Conservation (phyloP, 2,888 invertebrate genomes). For the Orthosia gracilis region DNA sequence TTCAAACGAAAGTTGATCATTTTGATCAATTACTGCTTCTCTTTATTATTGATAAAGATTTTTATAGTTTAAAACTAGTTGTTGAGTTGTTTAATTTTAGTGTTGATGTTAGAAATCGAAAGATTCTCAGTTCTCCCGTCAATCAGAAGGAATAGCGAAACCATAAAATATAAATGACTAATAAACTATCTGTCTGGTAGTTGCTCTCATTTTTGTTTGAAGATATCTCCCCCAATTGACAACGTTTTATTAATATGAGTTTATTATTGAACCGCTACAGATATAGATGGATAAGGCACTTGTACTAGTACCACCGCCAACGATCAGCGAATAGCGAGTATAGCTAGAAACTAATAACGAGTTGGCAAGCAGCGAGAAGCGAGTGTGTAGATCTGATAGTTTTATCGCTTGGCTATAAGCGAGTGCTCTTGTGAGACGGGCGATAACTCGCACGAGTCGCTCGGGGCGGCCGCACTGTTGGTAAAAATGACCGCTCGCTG, state of each 20-base stretch:
- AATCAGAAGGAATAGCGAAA: background rate
- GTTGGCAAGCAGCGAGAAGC: too few species aligned
- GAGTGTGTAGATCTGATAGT: too few species aligned
- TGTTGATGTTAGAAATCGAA: conserved; percentile 1
- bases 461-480: too few species aligned
- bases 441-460: too few species aligned
- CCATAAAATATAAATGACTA: background rate
- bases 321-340: too few species aligned
- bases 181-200: background rate
- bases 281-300: background rate
- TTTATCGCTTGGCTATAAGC: too few species aligned
- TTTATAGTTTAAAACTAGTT: background rate
- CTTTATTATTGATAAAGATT: background rate
- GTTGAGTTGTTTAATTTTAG: conserved; percentile 4
- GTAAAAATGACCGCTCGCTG: too few species aligned
- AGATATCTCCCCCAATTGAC: background rate
- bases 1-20: conserved; percentile 22
- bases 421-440: too few species aligned
- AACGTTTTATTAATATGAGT: background rate
- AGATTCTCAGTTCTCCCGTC: background rate
- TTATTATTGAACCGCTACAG: background rate
- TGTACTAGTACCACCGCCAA: too few species aligned
- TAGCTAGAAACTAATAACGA: too few species aligned
- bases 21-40: background rate
- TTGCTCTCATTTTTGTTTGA: conserved; percentile 13